Conservation (phyloP, 2,888 invertebrate genomes). For the Rhamnusium bicolor region DNA sequence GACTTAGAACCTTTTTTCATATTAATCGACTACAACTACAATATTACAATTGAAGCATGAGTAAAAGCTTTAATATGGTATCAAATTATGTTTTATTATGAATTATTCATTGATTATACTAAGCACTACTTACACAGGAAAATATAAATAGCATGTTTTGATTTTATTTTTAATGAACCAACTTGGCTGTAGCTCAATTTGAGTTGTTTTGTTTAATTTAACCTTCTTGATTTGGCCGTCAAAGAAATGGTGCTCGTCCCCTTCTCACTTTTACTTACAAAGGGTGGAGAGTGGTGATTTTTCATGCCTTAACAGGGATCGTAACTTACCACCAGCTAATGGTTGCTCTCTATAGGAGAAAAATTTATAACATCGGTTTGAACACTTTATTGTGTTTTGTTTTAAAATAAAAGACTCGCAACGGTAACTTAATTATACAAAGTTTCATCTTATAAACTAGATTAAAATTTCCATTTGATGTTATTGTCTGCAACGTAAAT, state of each 20-base stretch:
- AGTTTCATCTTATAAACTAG: conserved; percentile 4
- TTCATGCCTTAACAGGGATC: neutral
- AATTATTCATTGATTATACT: neutral
- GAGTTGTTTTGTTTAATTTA: neutral
- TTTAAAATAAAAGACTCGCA: neutral
- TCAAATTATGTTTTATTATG: no score
- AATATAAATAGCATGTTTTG: neutral
- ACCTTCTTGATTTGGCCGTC: neutral
- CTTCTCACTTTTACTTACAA: neutral
- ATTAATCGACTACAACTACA: no score
- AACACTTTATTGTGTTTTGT: neutral
- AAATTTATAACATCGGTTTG: neutral
- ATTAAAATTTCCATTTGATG: conserved; percentile 2
- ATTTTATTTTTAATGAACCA: neutral
- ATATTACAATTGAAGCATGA: no score
- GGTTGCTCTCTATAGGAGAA: neutral
- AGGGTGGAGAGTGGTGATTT: neutral
- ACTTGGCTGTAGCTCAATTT: neutral
- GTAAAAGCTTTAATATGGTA: no score
- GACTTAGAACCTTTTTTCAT: no score
- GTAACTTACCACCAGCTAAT: neutral
- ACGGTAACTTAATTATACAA: neutral
- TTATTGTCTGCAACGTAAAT: conserved; percentile 16
- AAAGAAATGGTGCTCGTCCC: neutral
- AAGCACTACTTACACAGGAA: neutral